Base-by-base conservation (phyloP, 1,140 invertebrate species). In the Octopus bimaculoides region DNA sequence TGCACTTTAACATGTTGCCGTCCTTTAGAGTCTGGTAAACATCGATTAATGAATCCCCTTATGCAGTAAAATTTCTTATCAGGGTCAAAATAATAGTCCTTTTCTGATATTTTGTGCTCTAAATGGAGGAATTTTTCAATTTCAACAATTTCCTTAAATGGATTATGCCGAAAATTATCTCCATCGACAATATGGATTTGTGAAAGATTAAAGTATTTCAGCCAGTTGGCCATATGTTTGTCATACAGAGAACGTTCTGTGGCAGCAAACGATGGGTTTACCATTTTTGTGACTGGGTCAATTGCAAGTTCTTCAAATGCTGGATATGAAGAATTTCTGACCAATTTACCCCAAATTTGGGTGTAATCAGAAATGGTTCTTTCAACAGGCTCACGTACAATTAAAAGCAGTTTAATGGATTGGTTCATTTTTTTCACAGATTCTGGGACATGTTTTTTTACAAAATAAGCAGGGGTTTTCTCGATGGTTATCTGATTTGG, bases 291-390 rank as follows among this genome's bases (percentile, higher is more conserved):
- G 5, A 81, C 79, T n/a, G 80, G 77, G 74, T 87, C 84, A 20
- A 89, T 83, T 26, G 84, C 88, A 41, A 88, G 78, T 17, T 84
- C 81, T 81, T 89, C 87, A 75, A 89, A 88, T 69, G 82, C 84
- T 78, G 85, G 84, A 41, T 84, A 78, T 5, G 84, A 81, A 80
- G 87, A 85, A 80, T 87, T 87, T 76, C 85, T 84, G 17, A 82
- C 83, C 81, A 86, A 87, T 81, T 88, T 88, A 73, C 84, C 81
- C 80, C 85, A 85, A 74, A 88, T 85, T 82, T 97, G 96, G 0
- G 95, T 94, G 83, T 96, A 97, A 89, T 97, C 96, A 17, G 95
- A 96, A 52, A 97, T 94, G 17, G 96, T 95, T 77, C 96, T 90
- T 0, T 95, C 96, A 10, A 97, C 95, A 1, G 96, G 96, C 90